A percentile compares a stretch with the other conserved stretches of the same genome.
phyloP scores from a whole-genome alignment of 2,797 vertebrate species.

The Coregonus ussuriensis region DNA sequence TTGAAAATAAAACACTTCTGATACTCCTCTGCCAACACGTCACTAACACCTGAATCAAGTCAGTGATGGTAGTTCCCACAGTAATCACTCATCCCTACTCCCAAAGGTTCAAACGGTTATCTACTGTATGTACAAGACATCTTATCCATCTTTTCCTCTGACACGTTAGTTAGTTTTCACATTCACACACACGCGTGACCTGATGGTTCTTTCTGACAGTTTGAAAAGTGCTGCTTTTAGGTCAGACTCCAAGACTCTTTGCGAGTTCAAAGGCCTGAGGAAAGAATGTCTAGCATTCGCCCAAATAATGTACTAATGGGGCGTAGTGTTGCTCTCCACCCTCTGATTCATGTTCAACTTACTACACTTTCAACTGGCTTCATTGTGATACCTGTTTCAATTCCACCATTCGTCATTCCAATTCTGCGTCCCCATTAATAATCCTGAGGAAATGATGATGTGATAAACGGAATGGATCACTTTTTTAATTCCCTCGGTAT shows the following conservation, averaged over 20 bases:
- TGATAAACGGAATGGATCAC: constrained; percentile 43
- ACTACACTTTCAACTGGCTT: constrained; percentile 32
- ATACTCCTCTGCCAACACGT: not conserved
- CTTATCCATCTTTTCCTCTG: constrained; percentile 35
- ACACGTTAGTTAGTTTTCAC: constrained; percentile 35
- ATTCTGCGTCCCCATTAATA: not conserved
- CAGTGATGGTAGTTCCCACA: constrained; percentile 29
- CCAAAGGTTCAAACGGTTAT: constrained; percentile 31
- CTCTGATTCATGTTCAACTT: constrained; percentile 52
- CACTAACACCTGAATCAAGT: not conserved
- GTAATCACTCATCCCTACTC: constrained; percentile 31
- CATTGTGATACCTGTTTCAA: constrained; percentile 32
- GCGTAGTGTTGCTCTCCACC: constrained; percentile 31
- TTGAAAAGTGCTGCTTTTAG: constrained; percentile 51
- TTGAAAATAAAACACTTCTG: not conserved
- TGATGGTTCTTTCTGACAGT: constrained; percentile 14
- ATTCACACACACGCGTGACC: not conserved
- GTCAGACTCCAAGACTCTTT: constrained; percentile 30
- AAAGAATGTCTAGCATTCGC: constrained; percentile 50
- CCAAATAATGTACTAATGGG: constrained; percentile 25
- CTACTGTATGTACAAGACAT: constrained; percentile 4
- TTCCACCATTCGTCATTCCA: constrained; percentile 15
- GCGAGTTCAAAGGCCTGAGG: constrained; percentile 39
- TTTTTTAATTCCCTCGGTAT: constrained; percentile 42
- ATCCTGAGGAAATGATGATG: constrained; percentile 48